Base-by-base conservation (phyloP, 2,888 invertebrate genomes). In the Desoria tigrina region DNA sequence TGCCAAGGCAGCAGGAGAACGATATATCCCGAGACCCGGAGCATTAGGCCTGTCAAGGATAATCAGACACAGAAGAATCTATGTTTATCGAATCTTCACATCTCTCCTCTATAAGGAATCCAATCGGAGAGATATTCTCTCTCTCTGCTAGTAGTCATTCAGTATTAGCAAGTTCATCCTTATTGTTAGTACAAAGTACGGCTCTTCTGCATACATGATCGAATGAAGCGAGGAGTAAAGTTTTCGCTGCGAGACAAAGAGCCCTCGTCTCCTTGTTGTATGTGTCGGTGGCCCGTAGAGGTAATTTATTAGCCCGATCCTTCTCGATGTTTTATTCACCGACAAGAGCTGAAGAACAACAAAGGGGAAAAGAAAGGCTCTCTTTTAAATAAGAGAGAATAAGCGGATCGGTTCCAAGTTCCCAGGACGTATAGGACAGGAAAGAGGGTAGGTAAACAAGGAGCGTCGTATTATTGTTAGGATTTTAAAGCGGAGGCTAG, bases 301-400 rank as follows among this genome's bases (percentile, higher is more conserved):
- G 51, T 51, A 51, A 51, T 51, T 51, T 51, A 51, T 51, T 51
- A 24, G 51, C 24, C 24, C 6, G 51, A 51, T 51, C 6, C 26
- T 7, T 9, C 45, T 45, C 51, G 18, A 9, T 51, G 26, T 51
- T 51, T 51, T 51, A 51, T 51, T 51, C 51, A 51, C 23, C 21
- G 18, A n/a, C n/a, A n/a, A 24, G 51, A 9, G 26, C 51, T 51
- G 7, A 24, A 23, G 32, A 23, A 51, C 51, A 26, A 51, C 51
- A 51, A 51, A 51, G 51, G 18, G 7, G 51, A 26, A 21, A 16
- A 21, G 14, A 26, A 21, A 51, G 26, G 21, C 14, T 51, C 26
- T 51, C 45, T 45, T 18, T 45, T 45, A 45, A 45, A 45, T 21
- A 45, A 6, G 21, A 45, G 16, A 45, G 45, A 45, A 45, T 32